Evolutionary conservation across 2,888 invertebrate genomes (phyloP).

Genomic region (Bibio marci): DNA sequence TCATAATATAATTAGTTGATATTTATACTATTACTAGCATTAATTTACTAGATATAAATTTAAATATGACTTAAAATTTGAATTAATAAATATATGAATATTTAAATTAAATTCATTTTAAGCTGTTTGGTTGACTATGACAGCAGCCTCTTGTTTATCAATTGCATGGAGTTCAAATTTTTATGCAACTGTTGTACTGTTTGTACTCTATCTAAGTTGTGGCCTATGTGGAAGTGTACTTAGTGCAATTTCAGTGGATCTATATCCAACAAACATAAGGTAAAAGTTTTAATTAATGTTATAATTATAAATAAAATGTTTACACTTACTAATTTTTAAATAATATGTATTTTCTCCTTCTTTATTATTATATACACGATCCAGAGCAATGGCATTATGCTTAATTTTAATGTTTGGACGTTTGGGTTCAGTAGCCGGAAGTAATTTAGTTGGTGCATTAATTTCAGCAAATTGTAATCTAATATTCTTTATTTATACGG

Average conservation of each 20-base stretch:
- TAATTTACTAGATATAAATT: background rate
- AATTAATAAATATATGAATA: too few species aligned
- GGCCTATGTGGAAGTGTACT: conserved; percentile 39
- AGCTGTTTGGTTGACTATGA: too few species aligned
- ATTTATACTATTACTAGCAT: background rate
- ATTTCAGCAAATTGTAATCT: background rate
- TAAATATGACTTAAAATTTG: background rate
- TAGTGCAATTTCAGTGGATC: conserved; percentile 38
- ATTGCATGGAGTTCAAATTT: background rate
- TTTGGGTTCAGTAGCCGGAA: background rate
- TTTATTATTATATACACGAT: too few species aligned
- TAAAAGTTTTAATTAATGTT: too few species aligned
- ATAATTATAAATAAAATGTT: too few species aligned
- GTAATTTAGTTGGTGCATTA: background rate
- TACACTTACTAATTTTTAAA: too few species aligned
- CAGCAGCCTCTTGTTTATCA: background rate
- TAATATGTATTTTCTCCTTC: too few species aligned
- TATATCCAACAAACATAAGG: conserved; percentile 41
- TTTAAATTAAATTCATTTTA: too few species aligned
- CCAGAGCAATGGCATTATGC: background rate
- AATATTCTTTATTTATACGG: background rate
- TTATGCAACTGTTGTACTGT: background rate
- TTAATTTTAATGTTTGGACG: background rate
- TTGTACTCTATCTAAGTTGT: background rate
- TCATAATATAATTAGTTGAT: too few species aligned